Conservation (phyloP, 1,140 invertebrate genomes). For the Lethocerus indicus region DNA sequence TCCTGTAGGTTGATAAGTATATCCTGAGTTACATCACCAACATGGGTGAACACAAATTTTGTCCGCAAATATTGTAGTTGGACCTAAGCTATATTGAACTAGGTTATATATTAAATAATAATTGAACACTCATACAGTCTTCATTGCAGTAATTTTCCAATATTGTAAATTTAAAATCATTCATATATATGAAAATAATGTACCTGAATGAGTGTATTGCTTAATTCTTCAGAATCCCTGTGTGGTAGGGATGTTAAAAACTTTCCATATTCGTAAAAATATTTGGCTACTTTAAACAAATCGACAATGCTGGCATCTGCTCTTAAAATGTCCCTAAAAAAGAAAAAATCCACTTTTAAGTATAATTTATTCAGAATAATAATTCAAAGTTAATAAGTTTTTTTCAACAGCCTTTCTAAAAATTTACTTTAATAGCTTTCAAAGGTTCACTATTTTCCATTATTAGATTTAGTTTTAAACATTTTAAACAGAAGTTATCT, state of each 20-base stretch:
- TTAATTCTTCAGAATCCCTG: conserved; percentile 15
- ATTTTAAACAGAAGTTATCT: neutral
- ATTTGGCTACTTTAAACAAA: conserved; percentile 17
- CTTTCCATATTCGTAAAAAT: conserved; percentile 19
- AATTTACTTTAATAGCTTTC: neutral
- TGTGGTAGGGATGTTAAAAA: conserved; percentile 14
- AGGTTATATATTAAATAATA: neutral
- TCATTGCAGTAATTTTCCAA: neutral
- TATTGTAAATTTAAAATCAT: neutral
- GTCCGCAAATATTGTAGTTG: neutral
- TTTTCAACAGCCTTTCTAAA: no score
- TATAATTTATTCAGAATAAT: neutral
- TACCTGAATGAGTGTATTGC: conserved; percentile 26
- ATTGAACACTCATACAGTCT: neutral
- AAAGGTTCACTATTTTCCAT: neutral
- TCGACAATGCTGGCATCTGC: conserved; percentile 19
- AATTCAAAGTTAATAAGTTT: conserved; percentile 23
- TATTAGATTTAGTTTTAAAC: neutral
- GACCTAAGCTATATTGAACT: neutral
- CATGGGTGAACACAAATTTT: neutral
- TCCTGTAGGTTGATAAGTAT: neutral
- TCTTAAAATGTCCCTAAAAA: conserved; percentile 17
- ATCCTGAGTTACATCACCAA: neutral
- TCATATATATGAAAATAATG: neutral
- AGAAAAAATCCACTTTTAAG: conserved; percentile 6